Base-by-base conservation (phyloP, 2,888 invertebrate genomes). In the Baronia brevicornis region DNA sequence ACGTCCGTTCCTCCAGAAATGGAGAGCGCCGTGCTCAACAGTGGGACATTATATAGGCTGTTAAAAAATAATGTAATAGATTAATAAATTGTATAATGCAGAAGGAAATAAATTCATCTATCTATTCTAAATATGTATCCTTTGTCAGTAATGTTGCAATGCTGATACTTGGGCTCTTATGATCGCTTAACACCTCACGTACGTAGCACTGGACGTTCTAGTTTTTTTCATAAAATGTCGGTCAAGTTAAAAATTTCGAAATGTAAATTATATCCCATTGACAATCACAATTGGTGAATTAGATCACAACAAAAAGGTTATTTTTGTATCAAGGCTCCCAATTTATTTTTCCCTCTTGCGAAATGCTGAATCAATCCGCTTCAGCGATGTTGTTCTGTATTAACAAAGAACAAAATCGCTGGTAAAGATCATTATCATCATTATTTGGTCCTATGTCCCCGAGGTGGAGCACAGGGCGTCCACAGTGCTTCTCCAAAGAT, bases 241-340 rank as follows among this genome's bases (percentile, higher is more conserved):
- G 68, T 69, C 69, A 69, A 62, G 64, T 61, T 50, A 46, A 53
- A 54, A 48, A 54, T 70, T 69, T 55, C 59, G 61, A 50, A 70
- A 71, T 48, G 33, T 47, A 41, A 54, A 52, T 60, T 55, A 46
- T 45, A 51, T 51, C 42, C 50, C 51, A 60, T 63, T 66, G 62
- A 51, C 51, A 55, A 44, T 51, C 44, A 43, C 36, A 30, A 33
- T 38, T 34, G 22, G 41, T 44, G 46, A 53, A 49, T 51, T 44
- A 44, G 44, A 29, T 26, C 33, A 36, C 40, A 44, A 41, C 43
- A 36, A 51, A 54, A 52, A 51, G 43, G 43, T 43, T 51, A 60
- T 58, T 53, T 52, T 44, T 41, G 32, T 38, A 33, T 40, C 62
- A 61, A 62, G 62, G 63, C 50, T 57, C 41, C 25, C 43, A 42